phyloP scores from a whole-genome alignment of 2,797 vertebrate species.

The Delichon dasypus region DNA sequence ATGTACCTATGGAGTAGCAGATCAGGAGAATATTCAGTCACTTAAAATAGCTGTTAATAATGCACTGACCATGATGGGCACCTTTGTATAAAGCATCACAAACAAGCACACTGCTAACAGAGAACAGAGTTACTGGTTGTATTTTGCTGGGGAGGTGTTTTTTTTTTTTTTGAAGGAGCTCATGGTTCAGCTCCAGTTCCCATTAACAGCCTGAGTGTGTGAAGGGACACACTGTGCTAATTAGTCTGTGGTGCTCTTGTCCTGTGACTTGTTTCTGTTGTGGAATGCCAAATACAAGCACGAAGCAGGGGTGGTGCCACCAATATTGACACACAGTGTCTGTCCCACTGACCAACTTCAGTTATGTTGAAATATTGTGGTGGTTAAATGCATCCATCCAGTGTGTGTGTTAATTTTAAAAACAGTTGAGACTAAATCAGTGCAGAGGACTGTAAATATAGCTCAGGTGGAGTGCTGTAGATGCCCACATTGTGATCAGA shows the following conservation, averaged over 20 bases:
- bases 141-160: not conserved
- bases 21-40: not conserved
- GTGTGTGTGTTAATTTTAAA: not conserved
- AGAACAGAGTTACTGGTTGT: not conserved
- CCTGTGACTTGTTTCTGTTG: not conserved
- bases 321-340: not conserved
- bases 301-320: not conserved
- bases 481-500: not conserved
- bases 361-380: not conserved
- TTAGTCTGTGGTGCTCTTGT: not conserved
- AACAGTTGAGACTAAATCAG: not conserved
- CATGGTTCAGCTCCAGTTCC: not conserved
- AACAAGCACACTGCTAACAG: not conserved
- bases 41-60: constrained; percentile 12
- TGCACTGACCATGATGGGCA: not conserved
- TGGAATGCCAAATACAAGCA: not conserved
- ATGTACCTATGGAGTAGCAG: not conserved
- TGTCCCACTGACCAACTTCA: not conserved
- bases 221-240: not conserved
- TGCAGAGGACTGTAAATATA: not conserved
- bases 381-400: not conserved
- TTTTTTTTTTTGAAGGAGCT: not conserved
- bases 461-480: not conserved
- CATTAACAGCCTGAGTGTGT: accelerated
- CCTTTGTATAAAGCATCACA: not conserved